Conservation (phyloP, 2,888 invertebrate genomes). For the Tillus elongatus region DNA sequence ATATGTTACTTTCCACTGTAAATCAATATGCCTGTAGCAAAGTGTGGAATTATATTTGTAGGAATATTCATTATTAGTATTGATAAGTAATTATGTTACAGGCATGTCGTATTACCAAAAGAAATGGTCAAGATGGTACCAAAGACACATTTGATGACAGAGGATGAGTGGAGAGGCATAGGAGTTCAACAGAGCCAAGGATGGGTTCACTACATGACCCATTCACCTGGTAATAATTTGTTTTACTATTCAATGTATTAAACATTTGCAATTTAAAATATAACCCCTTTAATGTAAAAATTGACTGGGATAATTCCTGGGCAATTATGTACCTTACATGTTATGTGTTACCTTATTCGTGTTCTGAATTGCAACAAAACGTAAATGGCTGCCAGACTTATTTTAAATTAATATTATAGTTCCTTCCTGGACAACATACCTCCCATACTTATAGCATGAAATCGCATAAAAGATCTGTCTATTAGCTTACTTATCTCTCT, state of each 20-base stretch:
- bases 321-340: too few species aligned
- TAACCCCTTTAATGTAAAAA: too few species aligned
- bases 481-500: too few species aligned
- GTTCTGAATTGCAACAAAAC: background rate
- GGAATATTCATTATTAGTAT: background rate
- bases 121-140: constrained; percentile 86
- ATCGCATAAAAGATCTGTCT: too few species aligned
- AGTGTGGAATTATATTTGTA: constrained; percentile 5
- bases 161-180: constrained; percentile 86
- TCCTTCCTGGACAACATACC: too few species aligned
- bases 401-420: too few species aligned
- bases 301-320: too few species aligned
- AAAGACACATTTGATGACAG: constrained; percentile 86
- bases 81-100: constrained; percentile 37
- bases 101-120: constrained; percentile 91
- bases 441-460: too few species aligned
- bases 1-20: constrained; percentile 1
- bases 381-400: too few species aligned
- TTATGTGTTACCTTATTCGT: too few species aligned
- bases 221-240: constrained; percentile 67
- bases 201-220: constrained; percentile 96
- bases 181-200: constrained; percentile 95
- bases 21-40: background rate
- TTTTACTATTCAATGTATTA: constrained; percentile 4
- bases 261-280: too few species aligned